phyloP scores from a whole-genome alignment of 2,113 vertebrate species.

The Tenrec ecaudatus region DNA sequence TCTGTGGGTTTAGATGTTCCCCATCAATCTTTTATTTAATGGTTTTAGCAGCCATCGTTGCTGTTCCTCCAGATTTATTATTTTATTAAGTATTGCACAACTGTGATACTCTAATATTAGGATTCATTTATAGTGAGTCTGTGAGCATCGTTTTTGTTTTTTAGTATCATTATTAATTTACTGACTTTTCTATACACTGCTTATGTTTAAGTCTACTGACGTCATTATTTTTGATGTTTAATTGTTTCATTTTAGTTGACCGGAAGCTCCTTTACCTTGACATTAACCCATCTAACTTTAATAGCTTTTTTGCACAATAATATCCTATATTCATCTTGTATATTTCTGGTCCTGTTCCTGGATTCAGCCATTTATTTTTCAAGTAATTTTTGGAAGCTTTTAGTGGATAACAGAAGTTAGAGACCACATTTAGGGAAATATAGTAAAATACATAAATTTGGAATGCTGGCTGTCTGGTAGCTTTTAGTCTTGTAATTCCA shows the following conservation, averaged over 20 bases:
- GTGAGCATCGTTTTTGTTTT: conserved; percentile 19
- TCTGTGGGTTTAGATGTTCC: not conserved
- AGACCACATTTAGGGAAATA: conserved; percentile 17
- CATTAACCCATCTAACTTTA: conserved; percentile 18
- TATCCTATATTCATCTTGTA: not conserved
- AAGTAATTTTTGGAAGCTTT: not conserved
- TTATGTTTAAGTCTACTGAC: not conserved
- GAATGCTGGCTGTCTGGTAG: not conserved
- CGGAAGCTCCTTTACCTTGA: not conserved
- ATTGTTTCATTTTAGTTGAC: not conserved
- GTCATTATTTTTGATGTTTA: not conserved
- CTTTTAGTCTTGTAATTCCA: conserved; percentile 56
- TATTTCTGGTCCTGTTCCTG: conserved; percentile 18
- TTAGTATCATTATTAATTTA: conserved; percentile 56
- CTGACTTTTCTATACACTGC: not conserved
- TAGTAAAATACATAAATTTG: conserved; percentile 20
- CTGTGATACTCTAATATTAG: not conserved
- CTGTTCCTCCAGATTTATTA: conserved; percentile 30
- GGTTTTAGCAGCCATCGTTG: not conserved
- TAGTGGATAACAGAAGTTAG: conserved; percentile 1
- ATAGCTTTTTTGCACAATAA: conserved; percentile 18
- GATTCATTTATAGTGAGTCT: conserved; percentile 40
- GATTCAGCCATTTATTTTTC: conserved; percentile 24
- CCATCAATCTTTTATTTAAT: not conserved
- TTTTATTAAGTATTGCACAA: conserved; percentile 4